Evolutionary conservation across 1,140 invertebrate species (phyloP), one percentile per base, ranked within the genome.

Genomic region (Cotesia typhae): DNA sequence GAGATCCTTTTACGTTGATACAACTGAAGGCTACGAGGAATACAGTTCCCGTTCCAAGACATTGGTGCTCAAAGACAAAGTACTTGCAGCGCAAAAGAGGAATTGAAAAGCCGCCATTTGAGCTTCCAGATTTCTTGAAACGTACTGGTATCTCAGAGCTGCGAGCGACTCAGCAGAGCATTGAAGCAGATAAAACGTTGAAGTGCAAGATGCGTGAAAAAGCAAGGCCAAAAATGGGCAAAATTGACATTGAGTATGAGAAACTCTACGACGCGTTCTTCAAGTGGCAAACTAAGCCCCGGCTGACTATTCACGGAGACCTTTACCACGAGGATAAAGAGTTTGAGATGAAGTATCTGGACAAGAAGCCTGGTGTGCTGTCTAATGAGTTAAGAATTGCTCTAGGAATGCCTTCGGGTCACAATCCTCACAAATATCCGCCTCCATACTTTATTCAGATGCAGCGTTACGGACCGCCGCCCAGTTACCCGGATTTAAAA

Each of bases 301-400:
- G 94, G 76, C 97, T 99, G 95, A 98, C 97, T 0, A 98, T 98
- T 80, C 98, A 99, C 85, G 98, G 98, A 12, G 98, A 99, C 88
- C 87, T 99, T 0, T 99, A 99, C 85, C 99, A 99, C 87, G 98
- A 99, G 88, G 98, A 98, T n/a, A 99, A 99, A 85, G 98, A 99
- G 86, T 98, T 98, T 88, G 98, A 99, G 85, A 99, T 97, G 0
- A 90, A 97, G 55, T 88, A 99, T 47, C 96, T 97, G 77, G 98
- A 99, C 81, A 99, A 99, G 85, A 99, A 99, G 84, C 98, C 98
- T 0, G 98, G 98, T 0, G 97, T 99, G 83, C 87, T 99, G 5
- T 95, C 95, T 7, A 97, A 99, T 82, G 98, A 99, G 80, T 84
- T 99, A 70, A 89, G 98, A 68, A 98, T 96, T 20, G 97, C 98